Evolutionary conservation across 2,113 vertebrate genomes (phyloP).

Genomic region (Hemiprocne comata): DNA sequence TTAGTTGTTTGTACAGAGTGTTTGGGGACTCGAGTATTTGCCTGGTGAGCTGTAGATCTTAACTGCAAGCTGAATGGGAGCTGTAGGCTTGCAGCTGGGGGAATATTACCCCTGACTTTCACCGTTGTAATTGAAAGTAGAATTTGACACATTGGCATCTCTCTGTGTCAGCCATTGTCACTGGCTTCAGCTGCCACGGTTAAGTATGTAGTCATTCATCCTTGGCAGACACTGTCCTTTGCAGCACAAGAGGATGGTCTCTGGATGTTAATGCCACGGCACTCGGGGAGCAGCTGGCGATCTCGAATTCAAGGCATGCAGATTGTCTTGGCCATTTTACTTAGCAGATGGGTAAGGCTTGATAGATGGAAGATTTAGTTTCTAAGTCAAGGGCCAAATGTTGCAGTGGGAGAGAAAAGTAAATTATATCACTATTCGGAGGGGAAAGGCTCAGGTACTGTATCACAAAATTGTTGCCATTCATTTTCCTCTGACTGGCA

Average conservation of each 20-base stretch:
- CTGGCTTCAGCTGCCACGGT: slow-evolving; percentile 33
- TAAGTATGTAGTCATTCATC: slow-evolving; percentile 48
- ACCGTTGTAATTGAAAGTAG: slow-evolving; percentile 46
- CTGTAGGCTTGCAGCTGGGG: background rate
- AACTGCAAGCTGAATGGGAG: background rate
- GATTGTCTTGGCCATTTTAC: slow-evolving; percentile 72
- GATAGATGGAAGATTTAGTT: slow-evolving; percentile 74
- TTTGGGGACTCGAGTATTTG: background rate
- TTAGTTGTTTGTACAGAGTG: background rate
- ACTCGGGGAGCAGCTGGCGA: slow-evolving; percentile 68
- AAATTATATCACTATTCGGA: slow-evolving; percentile 49
- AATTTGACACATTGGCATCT: slow-evolving; percentile 55
- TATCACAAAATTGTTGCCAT: slow-evolving; percentile 67
- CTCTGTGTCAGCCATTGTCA: slow-evolving; percentile 30
- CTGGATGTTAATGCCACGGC: slow-evolving; percentile 50
- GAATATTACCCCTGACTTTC: slow-evolving; percentile 53
- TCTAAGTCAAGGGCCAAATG: slow-evolving; percentile 73
- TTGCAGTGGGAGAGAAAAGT: slow-evolving; percentile 62
- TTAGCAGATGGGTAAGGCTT: slow-evolving; percentile 76
- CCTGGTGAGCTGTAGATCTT: background rate
- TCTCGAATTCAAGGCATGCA: slow-evolving; percentile 70
- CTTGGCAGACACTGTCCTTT: slow-evolving; percentile 53
- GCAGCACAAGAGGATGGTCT: slow-evolving; percentile 50
- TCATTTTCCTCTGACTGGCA: slow-evolving; percentile 61
- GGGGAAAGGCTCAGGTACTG: slow-evolving; percentile 57